Evolutionary conservation across 2,888 invertebrate genomes (phyloP).

Genomic region (Pristionchus exspectatus): DNA sequence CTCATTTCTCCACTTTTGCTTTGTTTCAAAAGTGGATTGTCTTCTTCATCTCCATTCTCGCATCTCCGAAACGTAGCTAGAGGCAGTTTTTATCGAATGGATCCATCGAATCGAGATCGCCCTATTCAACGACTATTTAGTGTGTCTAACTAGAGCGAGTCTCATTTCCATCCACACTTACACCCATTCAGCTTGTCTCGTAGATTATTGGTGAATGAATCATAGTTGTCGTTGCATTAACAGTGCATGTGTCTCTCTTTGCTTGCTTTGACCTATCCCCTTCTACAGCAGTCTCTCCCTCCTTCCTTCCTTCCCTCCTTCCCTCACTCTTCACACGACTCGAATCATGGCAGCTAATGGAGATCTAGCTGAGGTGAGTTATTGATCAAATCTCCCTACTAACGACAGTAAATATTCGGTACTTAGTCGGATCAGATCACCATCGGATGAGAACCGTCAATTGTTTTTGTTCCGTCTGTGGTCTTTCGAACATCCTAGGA

Average conservation of each 20-base stretch:
- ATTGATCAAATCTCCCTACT: neutral
- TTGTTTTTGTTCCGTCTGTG: no score
- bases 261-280: neutral
- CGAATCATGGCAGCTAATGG: neutral
- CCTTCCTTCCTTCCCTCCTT: neutral
- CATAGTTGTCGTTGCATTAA: neutral
- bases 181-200: neutral
- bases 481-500: no score
- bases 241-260: neutral
- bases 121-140: neutral
- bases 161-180: neutral
- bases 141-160: neutral
- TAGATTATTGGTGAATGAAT: neutral
- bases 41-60: neutral
- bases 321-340: neutral
- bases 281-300: neutral
- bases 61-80: neutral
- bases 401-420: neutral
- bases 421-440: neutral
- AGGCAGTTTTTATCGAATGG: neutral
- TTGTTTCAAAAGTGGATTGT: neutral
- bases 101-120: neutral
- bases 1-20: neutral
- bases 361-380: constrained; percentile 8
- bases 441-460: no score